Evolutionary conservation across 2,113 vertebrate genomes (phyloP).

Genomic region (Eulemur rufifrons): DNA sequence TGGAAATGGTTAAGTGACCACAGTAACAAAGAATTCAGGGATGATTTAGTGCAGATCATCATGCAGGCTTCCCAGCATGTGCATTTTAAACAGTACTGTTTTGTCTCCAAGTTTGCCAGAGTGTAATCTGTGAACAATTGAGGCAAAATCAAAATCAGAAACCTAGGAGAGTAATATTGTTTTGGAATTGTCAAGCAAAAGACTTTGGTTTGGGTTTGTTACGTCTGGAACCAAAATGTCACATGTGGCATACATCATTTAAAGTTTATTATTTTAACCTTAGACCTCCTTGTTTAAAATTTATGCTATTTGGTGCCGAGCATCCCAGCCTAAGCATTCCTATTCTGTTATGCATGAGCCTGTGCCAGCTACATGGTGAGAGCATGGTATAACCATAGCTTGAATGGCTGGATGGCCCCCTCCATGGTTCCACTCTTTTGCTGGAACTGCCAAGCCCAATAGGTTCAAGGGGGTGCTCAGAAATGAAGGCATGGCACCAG

Average conservation of each 20-base stretch:
- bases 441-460: slow-evolving; percentile 64
- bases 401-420: slow-evolving; percentile 37
- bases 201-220: slow-evolving; percentile 57
- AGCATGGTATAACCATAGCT: slow-evolving; percentile 51
- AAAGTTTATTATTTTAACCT: slow-evolving; percentile 75
- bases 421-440: slow-evolving; percentile 17
- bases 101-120: slow-evolving; percentile 69
- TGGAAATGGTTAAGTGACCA: slow-evolving; percentile 71
- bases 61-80: slow-evolving; percentile 59
- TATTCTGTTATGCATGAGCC: not conserved
- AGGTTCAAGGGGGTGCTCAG: slow-evolving; percentile 44
- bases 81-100: slow-evolving; percentile 66
- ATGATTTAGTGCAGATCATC: slow-evolving; percentile 75
- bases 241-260: slow-evolving; percentile 62
- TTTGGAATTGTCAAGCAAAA: slow-evolving; percentile 76
- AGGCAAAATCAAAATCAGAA: slow-evolving; percentile 65
- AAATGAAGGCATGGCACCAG: slow-evolving; percentile 66
- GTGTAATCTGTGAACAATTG: slow-evolving; percentile 57
- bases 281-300: slow-evolving; percentile 64
- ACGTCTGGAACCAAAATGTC: slow-evolving; percentile 60
- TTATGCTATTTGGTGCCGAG: slow-evolving; percentile 48
- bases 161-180: slow-evolving; percentile 48
- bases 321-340: slow-evolving; percentile 48
- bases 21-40: slow-evolving; percentile 59
- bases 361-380: slow-evolving; percentile 63